Evolutionary conservation across 2,888 invertebrate genomes (phyloP), one percentile per base, ranked within the genome.

Genomic region (Drosophila cracens): DNA sequence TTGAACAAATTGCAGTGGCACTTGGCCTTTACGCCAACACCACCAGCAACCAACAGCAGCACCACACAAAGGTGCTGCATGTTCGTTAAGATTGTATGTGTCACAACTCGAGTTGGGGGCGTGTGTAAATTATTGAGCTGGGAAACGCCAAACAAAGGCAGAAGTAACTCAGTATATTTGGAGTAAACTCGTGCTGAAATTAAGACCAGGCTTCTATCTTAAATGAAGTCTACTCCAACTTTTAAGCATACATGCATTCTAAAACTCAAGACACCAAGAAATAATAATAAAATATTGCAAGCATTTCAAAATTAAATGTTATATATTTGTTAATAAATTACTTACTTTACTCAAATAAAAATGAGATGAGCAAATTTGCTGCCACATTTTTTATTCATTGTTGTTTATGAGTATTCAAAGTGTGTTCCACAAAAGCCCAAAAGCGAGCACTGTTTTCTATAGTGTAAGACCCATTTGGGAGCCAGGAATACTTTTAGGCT

Each of bases 1-100:
- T 48, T n/a, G 31, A 57, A 69, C 81, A 81, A 82, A 79, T 83
- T 83, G 73, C 83, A 79, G 79, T 83, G 81, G 80, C 83, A 75
- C 73, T 77, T 84, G 81, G 59, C 78, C 78, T 81, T 79, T 75
- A 59, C 67, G 74, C 29, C 57, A 43, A n/a, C 40, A 57, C 10
- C 56, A 29, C 13, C 54, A 36, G 16, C 7, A 6, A 13, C 46
- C 21, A 25, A n/a, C 34, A 60, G n/a, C 51, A 62, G 34, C 53
- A 51, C 63, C 52, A 76, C 60, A 57, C 52, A 29, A 21, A 68
- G 56, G 52, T 66, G 59, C 27, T 51, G 49, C 54, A 54, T 62
- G 57, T 62, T 54, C 58, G 29, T 34, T 46, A n/a, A 49, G 29
- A 66, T 66, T 70, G 25, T 31, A 25, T 70, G 46, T 72, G 49